phyloP scores from a whole-genome alignment of 2,113 vertebrate genomes.

The Onychorhynchus coronatus region DNA sequence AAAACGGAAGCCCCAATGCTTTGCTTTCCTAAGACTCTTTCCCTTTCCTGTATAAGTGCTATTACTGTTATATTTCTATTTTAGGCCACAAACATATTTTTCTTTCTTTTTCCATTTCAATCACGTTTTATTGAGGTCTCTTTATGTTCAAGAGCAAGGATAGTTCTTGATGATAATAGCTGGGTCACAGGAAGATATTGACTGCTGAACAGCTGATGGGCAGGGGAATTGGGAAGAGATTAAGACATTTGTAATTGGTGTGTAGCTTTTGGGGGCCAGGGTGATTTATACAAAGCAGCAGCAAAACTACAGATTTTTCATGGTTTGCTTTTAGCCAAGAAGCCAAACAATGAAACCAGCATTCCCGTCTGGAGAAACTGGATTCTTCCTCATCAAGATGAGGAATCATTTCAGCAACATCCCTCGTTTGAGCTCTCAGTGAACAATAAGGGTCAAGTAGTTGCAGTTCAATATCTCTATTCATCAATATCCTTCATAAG shows the following conservation, averaged over 20 bases:
- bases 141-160: not conserved
- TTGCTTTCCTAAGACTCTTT: not conserved
- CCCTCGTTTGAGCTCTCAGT: not conserved
- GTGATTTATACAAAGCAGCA: not conserved
- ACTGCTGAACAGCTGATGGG: not conserved
- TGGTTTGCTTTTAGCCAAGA: not conserved
- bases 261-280: not conserved
- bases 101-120: slow-evolving; percentile 3
- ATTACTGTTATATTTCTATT: not conserved
- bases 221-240: not conserved
- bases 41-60: not conserved
- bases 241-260: not conserved
- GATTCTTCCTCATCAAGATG: not conserved
- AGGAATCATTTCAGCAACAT: not conserved
- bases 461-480: not conserved
- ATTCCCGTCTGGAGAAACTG: not conserved
- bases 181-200: not conserved
- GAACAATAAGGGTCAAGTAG: not conserved
- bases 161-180: not conserved
- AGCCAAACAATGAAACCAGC: not conserved
- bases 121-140: not conserved
- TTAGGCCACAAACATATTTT: not conserved
- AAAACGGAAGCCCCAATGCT: not conserved
- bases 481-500: not conserved
- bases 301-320: not conserved